A percentile compares a stretch with the other conserved stretches of the same genome.
Evolutionary conservation across 2,797 vertebrate species (phyloP).

Genomic region (Tolypeutes matacus): DNA sequence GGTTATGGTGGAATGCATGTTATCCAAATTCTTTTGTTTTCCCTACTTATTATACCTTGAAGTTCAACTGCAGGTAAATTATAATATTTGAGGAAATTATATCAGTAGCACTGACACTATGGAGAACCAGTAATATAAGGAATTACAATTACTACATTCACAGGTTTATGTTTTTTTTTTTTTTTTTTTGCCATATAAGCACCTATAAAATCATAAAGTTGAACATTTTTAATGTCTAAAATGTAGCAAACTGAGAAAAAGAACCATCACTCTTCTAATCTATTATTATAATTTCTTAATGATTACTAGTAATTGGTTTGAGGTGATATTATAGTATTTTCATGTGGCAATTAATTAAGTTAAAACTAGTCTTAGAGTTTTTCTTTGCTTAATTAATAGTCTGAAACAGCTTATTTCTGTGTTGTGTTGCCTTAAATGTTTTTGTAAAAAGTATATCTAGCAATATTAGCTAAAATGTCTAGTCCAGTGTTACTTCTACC

Average conservation of each 20-base stretch:
- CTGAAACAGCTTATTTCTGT: neutral
- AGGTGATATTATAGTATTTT: slow-evolving; percentile 15
- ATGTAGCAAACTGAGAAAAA: slow-evolving; percentile 43
- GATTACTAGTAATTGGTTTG: slow-evolving; percentile 17
- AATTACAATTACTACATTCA: slow-evolving; percentile 10
- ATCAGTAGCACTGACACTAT: slow-evolving; percentile 40
- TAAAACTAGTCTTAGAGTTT: slow-evolving; percentile 14
- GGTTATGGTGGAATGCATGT: neutral
- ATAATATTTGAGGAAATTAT: slow-evolving; percentile 21
- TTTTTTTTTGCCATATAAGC: slow-evolving; percentile 36
- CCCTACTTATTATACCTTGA: neutral
- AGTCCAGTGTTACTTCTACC: neutral
- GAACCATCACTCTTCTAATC: neutral
- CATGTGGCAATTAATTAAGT: slow-evolving; percentile 41
- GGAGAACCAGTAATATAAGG: slow-evolving; percentile 42
- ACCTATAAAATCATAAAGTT: slow-evolving; percentile 46
- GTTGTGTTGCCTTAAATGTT: slow-evolving; percentile 13
- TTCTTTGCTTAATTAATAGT: slow-evolving; percentile 49
- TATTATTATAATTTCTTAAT: slow-evolving; percentile 61
- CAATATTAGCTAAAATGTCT: neutral
- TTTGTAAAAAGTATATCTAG: slow-evolving; percentile 34
- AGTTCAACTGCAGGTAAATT: slow-evolving; percentile 10
- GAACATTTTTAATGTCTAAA: slow-evolving; percentile 46
- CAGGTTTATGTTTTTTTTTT: slow-evolving; percentile 35
- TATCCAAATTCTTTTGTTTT: slow-evolving; percentile 48